Evolutionary conservation across 1,140 invertebrate species (phyloP), one percentile per base, ranked within the genome.

Genomic region (Saccostrea cuccullata): DNA sequence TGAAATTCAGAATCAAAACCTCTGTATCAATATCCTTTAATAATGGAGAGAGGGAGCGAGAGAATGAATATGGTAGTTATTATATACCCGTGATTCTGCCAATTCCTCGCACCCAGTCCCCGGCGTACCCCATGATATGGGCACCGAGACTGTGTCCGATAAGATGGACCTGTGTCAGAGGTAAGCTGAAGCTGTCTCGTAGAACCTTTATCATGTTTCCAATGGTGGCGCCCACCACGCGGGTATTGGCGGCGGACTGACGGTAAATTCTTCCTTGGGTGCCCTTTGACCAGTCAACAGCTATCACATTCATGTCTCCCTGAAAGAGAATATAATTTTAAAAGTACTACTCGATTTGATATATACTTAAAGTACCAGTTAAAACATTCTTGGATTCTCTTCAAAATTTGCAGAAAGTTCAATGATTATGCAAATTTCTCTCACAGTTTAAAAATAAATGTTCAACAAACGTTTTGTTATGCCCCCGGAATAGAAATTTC

Each of bases 121-220:
- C 98, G 0, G 98, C 97, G 93, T 98, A 99, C 0, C 98, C 98
- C 85, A 96, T 96, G 5, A 98, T 95, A 95, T 99, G 98, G 0
- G 98, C 98, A 0, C 98, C 98, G 5, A 99, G 95, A 77, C 98
- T 98, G 94, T 99, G 98, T 0, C 98, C 98, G 90, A 99, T 98
- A 67, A 97, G 96, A 93, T 99, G 98, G 13, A 93, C 85, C 17
- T 88, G 23, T 6, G 30, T n/a, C 30, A 90, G 88, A 70, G 90
- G 88, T 9, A 88, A 83, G 15, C 88, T 73, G 56, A 85, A 89
- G 9, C 64, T 73, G 58, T 92, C 86, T 26, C 77, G 82, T 13
- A 93, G 73, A 60, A 88, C 82, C 77, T 88, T 88, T 2, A 98
- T 94, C 73, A 99, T 94, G 94, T 98, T 96, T 2, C 98, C 97